Evolutionary conservation across 2,888 invertebrate genomes (phyloP).

Genomic region (Bombylius major): DNA sequence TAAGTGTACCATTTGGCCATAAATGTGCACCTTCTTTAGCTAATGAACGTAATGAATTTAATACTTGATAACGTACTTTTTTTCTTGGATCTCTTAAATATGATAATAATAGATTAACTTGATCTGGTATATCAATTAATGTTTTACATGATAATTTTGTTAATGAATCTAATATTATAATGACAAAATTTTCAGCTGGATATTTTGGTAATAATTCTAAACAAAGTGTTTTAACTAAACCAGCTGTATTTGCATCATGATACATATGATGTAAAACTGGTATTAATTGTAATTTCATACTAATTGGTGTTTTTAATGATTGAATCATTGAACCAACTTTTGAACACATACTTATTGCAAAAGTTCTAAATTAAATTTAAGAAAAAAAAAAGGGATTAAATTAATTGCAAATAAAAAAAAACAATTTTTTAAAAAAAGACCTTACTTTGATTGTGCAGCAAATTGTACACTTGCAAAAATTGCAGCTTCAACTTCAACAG

Average conservation of each 20-base stretch:
- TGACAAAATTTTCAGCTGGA: slow-evolving; percentile 66
- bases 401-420: slow-evolving; percentile 5
- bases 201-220: slow-evolving; percentile 61
- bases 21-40: slow-evolving; percentile 64
- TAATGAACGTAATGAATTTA: slow-evolving; percentile 53
- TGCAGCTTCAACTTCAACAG: slow-evolving; percentile 91
- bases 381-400: background rate
- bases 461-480: slow-evolving; percentile 91
- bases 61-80: slow-evolving; percentile 52
- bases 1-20: slow-evolving; percentile 52
- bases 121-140: slow-evolving; percentile 79
- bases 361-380: slow-evolving; percentile 49
- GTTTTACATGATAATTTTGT: slow-evolving; percentile 81
- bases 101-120: slow-evolving; percentile 56
- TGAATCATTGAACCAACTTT: slow-evolving; percentile 93
- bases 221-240: slow-evolving; percentile 60
- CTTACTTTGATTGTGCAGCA: slow-evolving; percentile 83
- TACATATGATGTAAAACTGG: slow-evolving; percentile 89
- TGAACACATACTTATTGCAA: slow-evolving; percentile 90
- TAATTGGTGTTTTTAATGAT: slow-evolving; percentile 81
- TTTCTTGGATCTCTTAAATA: slow-evolving; percentile 59
- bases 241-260: slow-evolving; percentile 54
- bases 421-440: background rate
- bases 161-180: slow-evolving; percentile 72
- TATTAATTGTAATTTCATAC: slow-evolving; percentile 80